Base-by-base conservation (phyloP, 2,888 invertebrate species). In the Dicycla oo region DNA sequence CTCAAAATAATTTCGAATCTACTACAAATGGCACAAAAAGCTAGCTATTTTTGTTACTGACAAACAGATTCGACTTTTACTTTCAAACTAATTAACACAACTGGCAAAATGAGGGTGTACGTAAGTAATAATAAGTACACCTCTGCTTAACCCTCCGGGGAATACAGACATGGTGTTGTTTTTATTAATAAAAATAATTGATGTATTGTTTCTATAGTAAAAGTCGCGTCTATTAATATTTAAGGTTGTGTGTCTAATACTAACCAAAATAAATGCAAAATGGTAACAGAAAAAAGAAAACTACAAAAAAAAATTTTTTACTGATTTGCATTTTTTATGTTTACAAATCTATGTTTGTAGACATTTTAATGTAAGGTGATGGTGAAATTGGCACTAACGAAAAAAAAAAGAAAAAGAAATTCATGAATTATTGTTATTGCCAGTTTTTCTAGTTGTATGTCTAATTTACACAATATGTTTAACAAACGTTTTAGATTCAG, bases 211-310 rank as follows among this genome's bases (percentile, higher is more conserved):
- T 70, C 40, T 13, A 34, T 26, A 2, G 69, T 77, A 83, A 87
- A 91, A 89, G 85, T 89, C 86, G 82, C 74, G 73, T 87, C 86
- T 86, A 62, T 61, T 83, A 84, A 72, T 73, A 64, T 75, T 81
- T 92, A 93, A 93, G 89, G 88, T 87, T 90, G 92, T 92, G 93
- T 94, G 93, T 94, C 90, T 91, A 93, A 91, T 93, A 94, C 92
- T 88, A 84, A 83, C 83, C 75, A 15, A 69, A 67, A 66, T 69
- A 81, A 85, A 80, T 82, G 82, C 70, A 79, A 86, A 91, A 88
- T 83, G 88, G 89, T 88, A 84, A 40, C 5, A 15, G 2, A 43
- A 53, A 78, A 56, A 43, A 53, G 78, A 56, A 84, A 26, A 34
- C 18, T 3, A 26, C 0, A 30, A 30, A 6, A 13, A 49, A 38